Percentiles rank a stretch among this genome's conserved stretches.
Conservation (phyloP, 2,113 vertebrate genomes). For the Bungarus multicinctus region DNA sequence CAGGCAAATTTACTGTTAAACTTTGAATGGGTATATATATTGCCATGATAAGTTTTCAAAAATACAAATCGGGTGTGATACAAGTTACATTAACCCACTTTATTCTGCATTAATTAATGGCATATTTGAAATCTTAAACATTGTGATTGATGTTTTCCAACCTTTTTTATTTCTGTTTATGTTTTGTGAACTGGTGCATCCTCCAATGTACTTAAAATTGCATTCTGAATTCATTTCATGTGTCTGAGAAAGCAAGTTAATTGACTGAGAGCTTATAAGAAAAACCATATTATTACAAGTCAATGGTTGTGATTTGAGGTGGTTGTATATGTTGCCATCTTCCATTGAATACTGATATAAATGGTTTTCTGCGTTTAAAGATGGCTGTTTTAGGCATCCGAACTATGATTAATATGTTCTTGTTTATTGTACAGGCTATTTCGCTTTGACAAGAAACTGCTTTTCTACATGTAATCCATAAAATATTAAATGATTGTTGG, state of each 20-base stretch:
- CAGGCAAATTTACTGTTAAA: neutral
- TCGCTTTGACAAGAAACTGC: neutral
- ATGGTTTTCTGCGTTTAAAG: neutral
- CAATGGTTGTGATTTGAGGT: neutral
- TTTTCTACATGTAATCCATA: rapidly evolving
- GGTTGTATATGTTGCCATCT: neutral
- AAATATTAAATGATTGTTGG: neutral
- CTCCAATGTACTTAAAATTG: neutral
- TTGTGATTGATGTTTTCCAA: neutral
- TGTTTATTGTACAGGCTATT: neutral
- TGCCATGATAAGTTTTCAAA: neutral
- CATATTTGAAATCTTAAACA: neutral
- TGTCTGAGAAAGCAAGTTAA: neutral
- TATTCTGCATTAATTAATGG: neutral
- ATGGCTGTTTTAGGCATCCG: neutral
- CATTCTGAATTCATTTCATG: neutral
- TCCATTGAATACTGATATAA: neutral
- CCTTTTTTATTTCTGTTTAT: neutral
- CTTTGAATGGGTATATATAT: neutral
- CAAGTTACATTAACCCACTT: neutral
- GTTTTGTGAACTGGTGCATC: neutral
- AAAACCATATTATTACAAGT: neutral
- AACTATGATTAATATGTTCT: slow-evolving; percentile 11
- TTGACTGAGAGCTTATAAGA: neutral
- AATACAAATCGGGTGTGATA: neutral